Evolutionary conservation across 1,140 invertebrate genomes (phyloP).

Genomic region (Copidosoma floridanum): DNA sequence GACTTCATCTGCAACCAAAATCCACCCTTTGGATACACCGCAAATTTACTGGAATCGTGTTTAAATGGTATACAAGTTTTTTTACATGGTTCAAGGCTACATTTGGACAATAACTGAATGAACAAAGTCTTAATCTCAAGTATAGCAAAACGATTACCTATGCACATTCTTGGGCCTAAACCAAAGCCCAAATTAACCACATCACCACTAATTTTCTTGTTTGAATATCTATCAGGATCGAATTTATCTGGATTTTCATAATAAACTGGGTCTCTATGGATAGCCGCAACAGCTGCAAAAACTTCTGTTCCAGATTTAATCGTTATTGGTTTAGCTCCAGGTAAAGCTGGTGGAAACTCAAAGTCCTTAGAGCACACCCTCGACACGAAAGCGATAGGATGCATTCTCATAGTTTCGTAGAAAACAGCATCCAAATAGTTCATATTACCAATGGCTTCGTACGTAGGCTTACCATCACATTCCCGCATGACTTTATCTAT

Average conservation of each 20-base stretch:
- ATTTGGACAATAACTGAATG: constrained; percentile 36
- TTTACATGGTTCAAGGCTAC: constrained; percentile 26
- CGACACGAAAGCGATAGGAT: constrained; percentile 15
- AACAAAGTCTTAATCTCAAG: constrained; percentile 38
- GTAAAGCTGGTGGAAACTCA: constrained; percentile 22
- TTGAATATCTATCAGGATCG: background rate
- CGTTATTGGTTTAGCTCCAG: constrained; percentile 14
- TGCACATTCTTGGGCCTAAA: constrained; percentile 53
- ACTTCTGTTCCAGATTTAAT: constrained; percentile 37
- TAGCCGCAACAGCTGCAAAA: constrained; percentile 35
- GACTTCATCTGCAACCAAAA: constrained; percentile 22
- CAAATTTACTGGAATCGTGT: constrained; percentile 3
- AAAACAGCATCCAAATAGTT: constrained; percentile 49
- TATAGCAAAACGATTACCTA: constrained; percentile 47
- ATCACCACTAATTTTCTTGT: constrained; percentile 44
- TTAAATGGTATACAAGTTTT: constrained; percentile 36
- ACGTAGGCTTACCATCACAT: constrained; percentile 29
- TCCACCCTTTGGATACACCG: constrained; percentile 20
- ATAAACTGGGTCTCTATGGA: constrained; percentile 55
- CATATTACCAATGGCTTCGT: constrained; percentile 31
- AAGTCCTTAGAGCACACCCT: constrained; percentile 30
- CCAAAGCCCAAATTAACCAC: constrained; percentile 49
- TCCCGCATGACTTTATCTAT: constrained; percentile 36
- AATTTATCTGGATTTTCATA: constrained; percentile 64
- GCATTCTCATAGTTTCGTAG: constrained; percentile 45